Percentiles rank a stretch among this genome's conserved stretches.
Conservation (phyloP, 2,888 invertebrate species). For the Tenthredo scrophulariae region DNA sequence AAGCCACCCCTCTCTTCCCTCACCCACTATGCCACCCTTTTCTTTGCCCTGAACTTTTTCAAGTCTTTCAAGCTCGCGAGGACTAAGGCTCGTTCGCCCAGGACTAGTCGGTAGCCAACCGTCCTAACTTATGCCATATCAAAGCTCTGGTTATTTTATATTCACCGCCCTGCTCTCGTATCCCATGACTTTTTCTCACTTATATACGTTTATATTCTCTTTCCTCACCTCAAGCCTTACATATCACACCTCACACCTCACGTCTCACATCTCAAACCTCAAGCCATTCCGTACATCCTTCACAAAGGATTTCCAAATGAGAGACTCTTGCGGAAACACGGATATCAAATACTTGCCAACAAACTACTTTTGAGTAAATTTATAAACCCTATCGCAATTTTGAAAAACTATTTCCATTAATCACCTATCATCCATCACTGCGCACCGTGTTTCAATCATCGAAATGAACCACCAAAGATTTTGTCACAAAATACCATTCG, state of each 20-base stretch:
- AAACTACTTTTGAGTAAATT: too few relatives aligned
- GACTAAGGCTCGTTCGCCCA: not conserved
- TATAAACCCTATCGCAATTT: too few relatives aligned
- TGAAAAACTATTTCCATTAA: too few relatives aligned
- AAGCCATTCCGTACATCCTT: not conserved
- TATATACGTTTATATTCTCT: constrained; percentile 28
- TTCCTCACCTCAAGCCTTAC: not conserved
- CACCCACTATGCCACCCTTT: not conserved
- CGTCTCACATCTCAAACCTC: not conserved
- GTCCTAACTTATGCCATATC: constrained; percentile 53
- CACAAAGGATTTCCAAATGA: not conserved
- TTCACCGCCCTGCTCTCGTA: constrained; percentile 27
- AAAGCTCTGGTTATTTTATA: constrained; percentile 51
- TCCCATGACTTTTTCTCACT: constrained; percentile 20
- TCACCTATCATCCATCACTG: too few relatives aligned
- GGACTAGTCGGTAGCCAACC: not conserved
- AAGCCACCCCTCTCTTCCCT: constrained; percentile 35
- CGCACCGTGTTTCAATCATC: too few relatives aligned
- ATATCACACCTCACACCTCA: not conserved
- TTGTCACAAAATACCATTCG: too few relatives aligned
- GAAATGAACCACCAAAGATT: too few relatives aligned
- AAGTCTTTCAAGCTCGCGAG: constrained; percentile 48
- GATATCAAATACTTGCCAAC: too few relatives aligned
- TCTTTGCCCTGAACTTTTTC: constrained; percentile 59
- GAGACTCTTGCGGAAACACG: not conserved